Conservation (phyloP, 2,113 vertebrate species). For the Pantherophis guttatus region DNA sequence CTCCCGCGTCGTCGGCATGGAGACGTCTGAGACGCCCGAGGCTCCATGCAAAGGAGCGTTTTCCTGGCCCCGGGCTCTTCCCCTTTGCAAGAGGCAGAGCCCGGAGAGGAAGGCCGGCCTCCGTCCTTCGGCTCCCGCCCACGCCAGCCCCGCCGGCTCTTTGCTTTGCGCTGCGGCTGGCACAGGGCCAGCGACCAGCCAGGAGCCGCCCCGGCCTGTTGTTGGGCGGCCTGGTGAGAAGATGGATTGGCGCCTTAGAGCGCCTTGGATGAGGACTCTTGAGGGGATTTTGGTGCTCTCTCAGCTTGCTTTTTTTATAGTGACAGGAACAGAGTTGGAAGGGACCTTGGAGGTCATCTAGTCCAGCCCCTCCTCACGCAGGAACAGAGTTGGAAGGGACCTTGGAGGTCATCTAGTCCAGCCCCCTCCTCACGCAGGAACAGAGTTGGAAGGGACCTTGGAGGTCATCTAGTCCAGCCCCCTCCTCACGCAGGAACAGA, state of each 20-base stretch:
- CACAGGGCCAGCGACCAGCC: conserved; percentile 5
- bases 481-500: too few species aligned
- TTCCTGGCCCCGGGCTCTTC: not conserved
- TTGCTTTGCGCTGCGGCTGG: conserved; percentile 30
- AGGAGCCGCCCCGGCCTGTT: not conserved
- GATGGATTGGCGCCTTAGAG: not conserved
- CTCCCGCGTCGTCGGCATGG: not conserved
- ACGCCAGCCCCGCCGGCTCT: not conserved
- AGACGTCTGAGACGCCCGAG: not conserved
- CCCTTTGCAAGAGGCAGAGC: too few species aligned
- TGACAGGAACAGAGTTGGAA: too few species aligned
- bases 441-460: too few species aligned
- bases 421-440: too few species aligned
- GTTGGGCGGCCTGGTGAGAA: not conserved
- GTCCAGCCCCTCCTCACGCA: too few species aligned
- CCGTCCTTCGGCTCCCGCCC: conserved; percentile 8
- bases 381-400: too few species aligned
- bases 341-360: too few species aligned
- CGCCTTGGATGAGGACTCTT: too few species aligned
- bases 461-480: too few species aligned
- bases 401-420: too few species aligned
- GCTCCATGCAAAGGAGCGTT: not conserved
- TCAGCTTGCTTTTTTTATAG: not conserved
- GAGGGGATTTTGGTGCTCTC: not conserved
- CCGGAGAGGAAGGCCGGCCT: not conserved